Conservation (phyloP, 2,888 invertebrate genomes). For the Sphaerophoria taeniata region DNA sequence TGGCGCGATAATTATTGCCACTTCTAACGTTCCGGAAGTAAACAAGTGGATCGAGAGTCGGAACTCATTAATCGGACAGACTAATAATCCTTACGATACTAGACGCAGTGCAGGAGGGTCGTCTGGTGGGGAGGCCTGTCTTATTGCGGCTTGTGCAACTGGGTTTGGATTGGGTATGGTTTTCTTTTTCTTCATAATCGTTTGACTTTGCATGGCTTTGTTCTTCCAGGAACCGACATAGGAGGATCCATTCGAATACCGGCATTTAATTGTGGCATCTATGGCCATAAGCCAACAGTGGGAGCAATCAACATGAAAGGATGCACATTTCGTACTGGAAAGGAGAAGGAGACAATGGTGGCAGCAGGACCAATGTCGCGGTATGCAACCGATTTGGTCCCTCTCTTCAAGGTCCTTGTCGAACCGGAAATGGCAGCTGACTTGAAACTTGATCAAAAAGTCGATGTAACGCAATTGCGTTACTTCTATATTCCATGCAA, state of each 20-base stretch:
- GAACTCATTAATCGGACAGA: conserved; percentile 94
- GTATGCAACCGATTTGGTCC: conserved; percentile 90
- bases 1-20: conserved; percentile 93
- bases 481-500: conserved; percentile 91
- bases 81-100: conserved; percentile 95
- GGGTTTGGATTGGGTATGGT: conserved; percentile 91
- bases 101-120: conserved; percentile 95
- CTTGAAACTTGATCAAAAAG: conserved; percentile 85
- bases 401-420: conserved; percentile 86
- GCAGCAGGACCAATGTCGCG: conserved; percentile 92
- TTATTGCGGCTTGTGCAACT: conserved; percentile 90
- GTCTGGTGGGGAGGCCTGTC: conserved; percentile 93
- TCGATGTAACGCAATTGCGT: conserved; percentile 87
- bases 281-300: conserved; percentile 91
- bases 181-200: not conserved
- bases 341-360: conserved; percentile 90
- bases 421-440: conserved; percentile 84
- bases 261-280: conserved; percentile 92
- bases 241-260: conserved; percentile 98
- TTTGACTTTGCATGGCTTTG: no score
- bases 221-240: conserved; percentile 89
- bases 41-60: conserved; percentile 96
- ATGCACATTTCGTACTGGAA: conserved; percentile 88
- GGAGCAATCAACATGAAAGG: conserved; percentile 85
- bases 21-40: conserved; percentile 96